Conservation (phyloP, 2,113 vertebrate genomes). For the Aphelocoma coerulescens region DNA sequence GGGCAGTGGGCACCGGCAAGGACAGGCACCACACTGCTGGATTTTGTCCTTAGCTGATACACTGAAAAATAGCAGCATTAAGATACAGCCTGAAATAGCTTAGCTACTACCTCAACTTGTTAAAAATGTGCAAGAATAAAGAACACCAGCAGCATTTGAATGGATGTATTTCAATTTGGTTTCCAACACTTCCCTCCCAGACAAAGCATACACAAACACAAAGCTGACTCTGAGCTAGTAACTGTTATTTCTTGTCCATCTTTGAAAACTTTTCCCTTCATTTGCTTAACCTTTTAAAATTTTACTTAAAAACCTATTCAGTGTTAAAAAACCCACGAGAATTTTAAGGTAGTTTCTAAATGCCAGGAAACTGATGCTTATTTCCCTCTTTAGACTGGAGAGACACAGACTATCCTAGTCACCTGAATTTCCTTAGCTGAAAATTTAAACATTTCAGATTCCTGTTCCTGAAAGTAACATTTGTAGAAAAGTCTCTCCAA, state of each 20-base stretch:
- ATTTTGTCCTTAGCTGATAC: not conserved
- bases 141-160: slow-evolving; percentile 29
- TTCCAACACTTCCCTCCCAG: not conserved
- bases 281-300: not conserved
- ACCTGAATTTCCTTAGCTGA: not conserved
- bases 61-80: slow-evolving; percentile 22
- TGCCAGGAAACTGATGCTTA: not conserved
- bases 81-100: slow-evolving; percentile 19
- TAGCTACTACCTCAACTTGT: slow-evolving; percentile 7
- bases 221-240: not conserved
- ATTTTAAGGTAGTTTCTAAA: not conserved
- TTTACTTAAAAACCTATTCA: not conserved
- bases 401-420: not conserved
- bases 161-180: not conserved
- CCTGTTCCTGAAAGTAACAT: not conserved
- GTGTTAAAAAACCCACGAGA: not conserved
- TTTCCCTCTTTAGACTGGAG: not conserved
- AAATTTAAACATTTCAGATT: not conserved
- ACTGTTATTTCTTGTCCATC: not conserved
- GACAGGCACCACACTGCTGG: not conserved
- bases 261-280: not conserved
- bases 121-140: slow-evolving; percentile 29
- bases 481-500: not conserved
- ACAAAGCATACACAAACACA: not conserved
- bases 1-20: not conserved